Evolutionary conservation across 2,113 vertebrate genomes (phyloP).

Genomic region (Sphaerodactylus townsendi): DNA sequence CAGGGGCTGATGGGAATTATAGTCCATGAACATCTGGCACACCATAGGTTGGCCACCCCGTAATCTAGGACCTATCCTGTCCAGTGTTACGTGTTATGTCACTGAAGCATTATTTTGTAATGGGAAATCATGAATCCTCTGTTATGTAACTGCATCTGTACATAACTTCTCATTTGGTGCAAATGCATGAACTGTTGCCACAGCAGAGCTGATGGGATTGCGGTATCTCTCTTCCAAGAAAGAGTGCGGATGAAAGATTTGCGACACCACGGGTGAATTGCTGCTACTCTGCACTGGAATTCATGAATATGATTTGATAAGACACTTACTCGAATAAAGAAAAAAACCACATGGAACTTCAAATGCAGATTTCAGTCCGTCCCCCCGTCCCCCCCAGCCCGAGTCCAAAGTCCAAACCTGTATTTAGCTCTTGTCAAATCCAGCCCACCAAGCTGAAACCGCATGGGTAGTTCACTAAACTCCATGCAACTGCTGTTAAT

Average conservation of each 20-base stretch:
- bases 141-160: not conserved
- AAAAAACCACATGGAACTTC: slow-evolving; percentile 6
- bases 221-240: not conserved
- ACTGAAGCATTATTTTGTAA: not conserved
- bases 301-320: slow-evolving; percentile 29
- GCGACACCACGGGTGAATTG: slow-evolving; percentile 1
- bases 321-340: slow-evolving; percentile 24
- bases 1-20: too few species aligned
- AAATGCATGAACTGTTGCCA: not conserved
- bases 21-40: too few species aligned
- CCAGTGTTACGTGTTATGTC: not conserved
- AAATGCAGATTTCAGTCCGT: not conserved
- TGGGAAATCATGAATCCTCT: not conserved
- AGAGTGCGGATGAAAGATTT: not conserved
- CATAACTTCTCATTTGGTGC: not conserved
- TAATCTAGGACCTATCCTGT: too few species aligned
- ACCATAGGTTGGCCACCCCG: too few species aligned
- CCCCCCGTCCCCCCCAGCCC: too few species aligned
- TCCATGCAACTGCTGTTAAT: not conserved
- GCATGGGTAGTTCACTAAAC: not conserved
- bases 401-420: not conserved
- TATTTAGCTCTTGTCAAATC: slow-evolving; percentile 18
- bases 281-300: slow-evolving; percentile 19
- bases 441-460: slow-evolving; percentile 11
- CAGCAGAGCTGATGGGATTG: not conserved